Conservation (phyloP, 2,797 vertebrate genomes). For the Avahi laniger region DNA sequence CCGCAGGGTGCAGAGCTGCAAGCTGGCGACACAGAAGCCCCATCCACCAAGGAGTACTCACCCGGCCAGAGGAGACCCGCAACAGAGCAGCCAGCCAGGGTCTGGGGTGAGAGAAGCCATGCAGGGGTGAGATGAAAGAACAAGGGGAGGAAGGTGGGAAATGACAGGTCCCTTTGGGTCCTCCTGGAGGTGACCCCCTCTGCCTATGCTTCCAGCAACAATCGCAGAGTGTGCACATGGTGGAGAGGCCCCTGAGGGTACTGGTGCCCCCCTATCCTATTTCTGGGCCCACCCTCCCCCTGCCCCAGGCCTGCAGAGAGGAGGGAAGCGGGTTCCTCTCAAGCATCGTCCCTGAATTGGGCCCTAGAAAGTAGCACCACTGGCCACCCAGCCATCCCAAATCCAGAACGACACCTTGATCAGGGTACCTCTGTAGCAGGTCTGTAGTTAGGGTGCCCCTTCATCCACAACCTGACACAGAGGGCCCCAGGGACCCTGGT, state of each 20-base stretch:
- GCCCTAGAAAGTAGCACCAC: not conserved
- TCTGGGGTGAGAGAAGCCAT: not conserved
- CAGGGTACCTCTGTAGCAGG: not conserved
- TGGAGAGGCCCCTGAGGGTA: not conserved
- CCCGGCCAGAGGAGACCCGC: not conserved
- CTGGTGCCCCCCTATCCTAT: fast-evolving
- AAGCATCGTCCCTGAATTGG: not conserved
- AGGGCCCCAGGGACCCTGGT: not conserved
- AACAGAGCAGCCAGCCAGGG: not conserved
- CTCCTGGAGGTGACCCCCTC: not conserved
- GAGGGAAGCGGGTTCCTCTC: not conserved
- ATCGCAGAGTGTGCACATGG: not conserved
- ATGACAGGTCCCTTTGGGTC: too few species aligned
- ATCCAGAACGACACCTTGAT: not conserved
- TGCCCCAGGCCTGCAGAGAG: not conserved
- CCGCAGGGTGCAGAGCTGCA: not conserved
- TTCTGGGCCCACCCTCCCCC: not conserved
- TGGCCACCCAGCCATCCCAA: not conserved
- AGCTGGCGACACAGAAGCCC: not conserved
- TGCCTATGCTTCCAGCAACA: not conserved
- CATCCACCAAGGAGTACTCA: not conserved
- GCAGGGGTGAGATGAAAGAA: not conserved
- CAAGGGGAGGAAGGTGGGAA: not conserved
- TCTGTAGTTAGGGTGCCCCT: not conserved
- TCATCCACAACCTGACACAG: too few species aligned